Base-by-base conservation (phyloP, 2,888 invertebrate species). In the Aromia moschata region DNA sequence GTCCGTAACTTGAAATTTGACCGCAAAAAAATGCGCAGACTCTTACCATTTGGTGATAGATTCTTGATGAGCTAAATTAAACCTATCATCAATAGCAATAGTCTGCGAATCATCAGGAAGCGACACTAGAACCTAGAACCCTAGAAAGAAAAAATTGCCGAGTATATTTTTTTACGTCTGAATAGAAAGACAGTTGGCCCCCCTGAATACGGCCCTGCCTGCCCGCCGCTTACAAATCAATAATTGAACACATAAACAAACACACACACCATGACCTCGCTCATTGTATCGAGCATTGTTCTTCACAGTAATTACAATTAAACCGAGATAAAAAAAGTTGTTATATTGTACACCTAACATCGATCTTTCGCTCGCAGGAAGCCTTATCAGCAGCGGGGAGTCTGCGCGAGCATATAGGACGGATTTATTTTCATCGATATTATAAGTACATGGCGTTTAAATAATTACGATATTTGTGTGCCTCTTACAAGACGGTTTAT, bases 181-280 rank as follows among this genome's bases (percentile, higher is more conserved):
- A 25, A 5, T 25, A 7, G 7, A 25, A 15, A 2, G 41, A 5
- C 3, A 41, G 10, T 10, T 3, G 10, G 10, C 43, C 17, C 12
- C 18, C 18, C 11, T 43, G 18, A 17, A 7, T 17, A 20, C 43
- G 43, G 11, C 18, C 17, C 43, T 43, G 43, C 11, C 18, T 12
- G 11, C 43, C 43, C 7, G n/a, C 10, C 18, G 5, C 18, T 17
- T 18, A 40, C 43, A 30, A 54, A 54, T 54, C 44, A 54, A 54
- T 54, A 37, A 37, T 25, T 25, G 7, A 25, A n/a, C 31, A 15
- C 15, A 14, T 33, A 17, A 54, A 45, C 20, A 44, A 31, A 44
- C n/a, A 18, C 18, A 45, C 33, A 36, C 44, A 31, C 47, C 56
- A 17, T 56, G 56, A 56, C 56, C 56, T 56, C 56, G 46, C 43